Evolutionary conservation across 2,888 invertebrate genomes (phyloP).

Genomic region (Athetis lepigone): DNA sequence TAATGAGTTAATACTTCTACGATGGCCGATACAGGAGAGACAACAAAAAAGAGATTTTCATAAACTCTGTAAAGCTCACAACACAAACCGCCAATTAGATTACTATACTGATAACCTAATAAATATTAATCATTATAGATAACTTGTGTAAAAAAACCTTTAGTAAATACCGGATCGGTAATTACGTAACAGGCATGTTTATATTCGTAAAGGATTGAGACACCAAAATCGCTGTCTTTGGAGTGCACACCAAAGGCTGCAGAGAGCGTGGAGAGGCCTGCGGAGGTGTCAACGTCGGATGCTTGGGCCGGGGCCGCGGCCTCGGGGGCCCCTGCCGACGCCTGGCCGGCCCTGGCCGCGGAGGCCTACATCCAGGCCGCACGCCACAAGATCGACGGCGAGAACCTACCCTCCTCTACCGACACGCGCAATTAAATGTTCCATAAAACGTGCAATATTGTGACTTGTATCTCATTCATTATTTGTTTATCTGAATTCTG

Average conservation of each 20-base stretch:
- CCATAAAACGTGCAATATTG: conserved; percentile 1
- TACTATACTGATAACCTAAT: too few species aligned
- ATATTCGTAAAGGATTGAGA: conserved; percentile 80
- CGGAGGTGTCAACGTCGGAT: conserved; percentile 87
- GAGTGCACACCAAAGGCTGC: conserved; percentile 77
- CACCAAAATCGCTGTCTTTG: conserved; percentile 85
- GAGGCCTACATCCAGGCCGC: conserved; percentile 85
- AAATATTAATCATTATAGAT: too few species aligned
- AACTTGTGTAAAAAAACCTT: too few species aligned
- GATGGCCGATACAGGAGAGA: background rate
- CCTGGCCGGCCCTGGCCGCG: conserved; percentile 82
- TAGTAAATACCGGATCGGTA: too few species aligned
- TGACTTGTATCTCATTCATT: conserved; percentile 7
- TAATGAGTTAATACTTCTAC: background rate
- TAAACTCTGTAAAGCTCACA: too few species aligned
- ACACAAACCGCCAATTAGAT: too few species aligned
- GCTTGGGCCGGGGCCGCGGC: conserved; percentile 75
- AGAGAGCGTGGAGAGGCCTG: conserved; percentile 81
- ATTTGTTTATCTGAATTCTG: conserved; percentile 2
- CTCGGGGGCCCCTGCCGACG: conserved; percentile 72
- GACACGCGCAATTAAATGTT: conserved; percentile 83
- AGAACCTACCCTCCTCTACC: conserved; percentile 87
- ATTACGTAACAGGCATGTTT: conserved; percentile 7
- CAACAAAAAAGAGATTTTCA: too few species aligned
- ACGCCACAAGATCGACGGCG: conserved; percentile 87